A percentile compares a stretch with the other conserved stretches of the same genome.
Evolutionary conservation across 1,140 invertebrate species (phyloP).

Genomic region (Drosophila insularis): DNA sequence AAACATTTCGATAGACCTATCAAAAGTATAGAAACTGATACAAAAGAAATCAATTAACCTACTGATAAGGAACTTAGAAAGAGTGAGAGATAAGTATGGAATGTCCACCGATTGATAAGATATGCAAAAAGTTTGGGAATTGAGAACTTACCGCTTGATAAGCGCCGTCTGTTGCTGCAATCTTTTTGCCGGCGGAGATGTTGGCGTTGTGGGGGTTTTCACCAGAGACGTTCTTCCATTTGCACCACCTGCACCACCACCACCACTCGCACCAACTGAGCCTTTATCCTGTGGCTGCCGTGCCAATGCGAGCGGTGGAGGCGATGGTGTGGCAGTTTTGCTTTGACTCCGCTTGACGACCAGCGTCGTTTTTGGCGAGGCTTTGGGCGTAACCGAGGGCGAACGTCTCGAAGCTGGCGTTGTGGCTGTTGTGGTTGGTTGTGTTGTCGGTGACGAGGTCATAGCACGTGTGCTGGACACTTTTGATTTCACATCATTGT

Average conservation of each 20-base stretch:
- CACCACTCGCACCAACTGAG: slow-evolving; percentile 56
- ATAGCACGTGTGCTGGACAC: slow-evolving; percentile 83
- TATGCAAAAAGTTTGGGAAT: slow-evolving; percentile 11
- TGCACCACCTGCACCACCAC: slow-evolving; percentile 22
- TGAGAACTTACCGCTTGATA: slow-evolving; percentile 62
- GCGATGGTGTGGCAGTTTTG: slow-evolving; percentile 25
- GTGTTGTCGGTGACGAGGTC: slow-evolving; percentile 10
- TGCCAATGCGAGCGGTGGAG: slow-evolving; percentile 47
- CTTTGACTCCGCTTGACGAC: slow-evolving; percentile 49
- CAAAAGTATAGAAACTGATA: slow-evolving; percentile 33
- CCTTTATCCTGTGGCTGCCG: slow-evolving; percentile 79
- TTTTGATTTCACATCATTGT: slow-evolving; percentile 92
- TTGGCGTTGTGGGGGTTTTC: slow-evolving; percentile 59
- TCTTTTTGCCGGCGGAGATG: slow-evolving; percentile 57
- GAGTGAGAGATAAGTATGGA: slow-evolving; percentile 40
- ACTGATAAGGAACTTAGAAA: slow-evolving; percentile 23
- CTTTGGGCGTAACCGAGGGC: slow-evolving; percentile 49
- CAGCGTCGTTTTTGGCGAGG: slow-evolving; percentile 30
- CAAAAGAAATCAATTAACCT: slow-evolving; percentile 57
- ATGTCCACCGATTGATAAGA: slow-evolving; percentile 42
- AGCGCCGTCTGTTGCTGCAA: slow-evolving; percentile 56
- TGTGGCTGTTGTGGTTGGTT: neutral
- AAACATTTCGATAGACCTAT: slow-evolving; percentile 49
- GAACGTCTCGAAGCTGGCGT: slow-evolving; percentile 42
- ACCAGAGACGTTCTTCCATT: slow-evolving; percentile 26